Evolutionary conservation across 2,113 vertebrate genomes (phyloP).

Genomic region (Symphodus melops): DNA sequence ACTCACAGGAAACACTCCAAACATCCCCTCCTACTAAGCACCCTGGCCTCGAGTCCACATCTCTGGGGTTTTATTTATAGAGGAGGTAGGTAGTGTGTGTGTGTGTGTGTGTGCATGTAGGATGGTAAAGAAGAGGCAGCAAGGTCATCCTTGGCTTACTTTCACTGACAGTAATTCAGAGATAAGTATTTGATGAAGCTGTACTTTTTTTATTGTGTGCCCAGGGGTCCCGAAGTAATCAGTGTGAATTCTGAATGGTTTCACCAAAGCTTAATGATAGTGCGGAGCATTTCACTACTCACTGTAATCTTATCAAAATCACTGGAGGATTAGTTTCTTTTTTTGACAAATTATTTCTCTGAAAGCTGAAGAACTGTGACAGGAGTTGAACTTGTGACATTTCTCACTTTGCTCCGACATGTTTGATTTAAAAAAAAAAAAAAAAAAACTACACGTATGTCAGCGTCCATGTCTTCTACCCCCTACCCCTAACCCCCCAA

Average conservation of each 20-base stretch:
- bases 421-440: neutral
- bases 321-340: slow-evolving; percentile 10
- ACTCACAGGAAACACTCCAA: slow-evolving; percentile 61
- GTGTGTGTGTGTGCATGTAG: neutral
- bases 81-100: slow-evolving; percentile 9
- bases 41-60: slow-evolving; percentile 63
- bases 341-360: slow-evolving; percentile 10
- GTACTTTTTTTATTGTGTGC: slow-evolving; percentile 37
- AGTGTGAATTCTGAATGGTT: slow-evolving; percentile 44
- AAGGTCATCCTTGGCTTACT: slow-evolving; percentile 52
- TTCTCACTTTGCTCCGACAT: neutral
- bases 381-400: neutral
- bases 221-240: slow-evolving; percentile 52
- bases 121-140: slow-evolving; percentile 33
- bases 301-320: slow-evolving; percentile 8
- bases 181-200: slow-evolving; percentile 65
- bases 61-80: slow-evolving; percentile 51
- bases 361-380: neutral
- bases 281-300: slow-evolving; percentile 1
- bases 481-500: too few species aligned
- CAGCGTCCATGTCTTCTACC: too few species aligned
- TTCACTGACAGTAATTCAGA: slow-evolving; percentile 53
- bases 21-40: slow-evolving; percentile 54
- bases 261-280: slow-evolving; percentile 15
- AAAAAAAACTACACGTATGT: too few species aligned